Evolutionary conservation across 1,140 invertebrate species (phyloP).

Genomic region (Drosophila saltans): DNA sequence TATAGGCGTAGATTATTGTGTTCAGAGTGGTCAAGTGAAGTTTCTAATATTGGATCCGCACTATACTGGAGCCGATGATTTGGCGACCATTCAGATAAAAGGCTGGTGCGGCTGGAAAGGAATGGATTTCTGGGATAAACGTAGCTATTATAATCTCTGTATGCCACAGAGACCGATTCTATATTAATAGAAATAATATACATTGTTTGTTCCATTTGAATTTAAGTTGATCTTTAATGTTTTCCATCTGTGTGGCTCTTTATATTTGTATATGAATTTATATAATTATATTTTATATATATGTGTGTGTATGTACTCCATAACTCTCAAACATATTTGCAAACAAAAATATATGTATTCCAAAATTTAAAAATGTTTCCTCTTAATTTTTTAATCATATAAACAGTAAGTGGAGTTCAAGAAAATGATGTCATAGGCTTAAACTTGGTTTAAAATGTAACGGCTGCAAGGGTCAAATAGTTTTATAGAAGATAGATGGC

Average conservation of each 20-base stretch:
- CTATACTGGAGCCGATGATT: conserved; percentile 93
- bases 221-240: conserved; percentile 33
- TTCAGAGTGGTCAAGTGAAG: conserved; percentile 89
- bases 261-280: conserved; percentile 6
- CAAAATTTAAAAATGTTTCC: background rate
- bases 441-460: no score
- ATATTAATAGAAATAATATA: conserved; percentile 77
- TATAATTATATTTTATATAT: conserved; percentile 10
- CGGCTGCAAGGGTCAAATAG: no score
- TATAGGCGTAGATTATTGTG: conserved; percentile 95
- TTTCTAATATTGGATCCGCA: conserved; percentile 99
- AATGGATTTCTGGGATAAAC: conserved; percentile 95
- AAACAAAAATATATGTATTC: conserved; percentile 3
- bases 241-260: background rate
- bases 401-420: no score
- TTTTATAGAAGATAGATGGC: no score
- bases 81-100: conserved; percentile 89
- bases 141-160: conserved; percentile 97
- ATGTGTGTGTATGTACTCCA: background rate
- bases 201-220: conserved; percentile 28
- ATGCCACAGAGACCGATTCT: conserved; percentile 90
- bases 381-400: no score
- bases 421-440: no score
- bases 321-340: conserved; percentile 1
- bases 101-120: conserved; percentile 98